phyloP scores from a whole-genome alignment of 2,113 vertebrate species.

The Noctilio leporinus region DNA sequence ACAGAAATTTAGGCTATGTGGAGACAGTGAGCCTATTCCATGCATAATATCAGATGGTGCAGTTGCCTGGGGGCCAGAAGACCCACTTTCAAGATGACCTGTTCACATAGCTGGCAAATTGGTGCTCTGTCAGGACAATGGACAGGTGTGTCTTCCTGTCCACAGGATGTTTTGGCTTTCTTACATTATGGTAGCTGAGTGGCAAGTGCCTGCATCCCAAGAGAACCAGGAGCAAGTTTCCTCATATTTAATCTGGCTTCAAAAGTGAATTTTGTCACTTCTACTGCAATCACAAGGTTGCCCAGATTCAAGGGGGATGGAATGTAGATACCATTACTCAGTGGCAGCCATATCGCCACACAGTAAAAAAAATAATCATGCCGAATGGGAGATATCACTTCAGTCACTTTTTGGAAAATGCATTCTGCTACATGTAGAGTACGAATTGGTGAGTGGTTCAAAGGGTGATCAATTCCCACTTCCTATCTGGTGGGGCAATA shows the following conservation, averaged over 20 bases:
- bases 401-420: not conserved
- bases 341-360: not conserved
- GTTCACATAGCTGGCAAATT: too few species aligned
- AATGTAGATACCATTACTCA: not conserved
- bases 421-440: not conserved
- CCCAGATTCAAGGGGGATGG: not conserved
- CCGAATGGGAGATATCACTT: not conserved
- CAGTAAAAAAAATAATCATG: too few species aligned
- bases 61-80: not conserved
- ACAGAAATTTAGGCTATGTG: not conserved
- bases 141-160: not conserved
- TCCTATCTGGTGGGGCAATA: not conserved
- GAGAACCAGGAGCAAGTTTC: not conserved
- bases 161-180: not conserved
- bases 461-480: not conserved
- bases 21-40: not conserved
- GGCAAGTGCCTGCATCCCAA: not conserved
- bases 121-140: not conserved
- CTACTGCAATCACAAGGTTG: not conserved
- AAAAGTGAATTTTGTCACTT: not conserved
- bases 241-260: not conserved
- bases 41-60: too few species aligned
- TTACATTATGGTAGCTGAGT: not conserved
- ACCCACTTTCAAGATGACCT: not conserved
- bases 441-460: not conserved